A percentile compares a stretch with the other conserved stretches of the same genome.
Evolutionary conservation across 2,888 invertebrate species (phyloP).

Genomic region (Agonopterix arenella): DNA sequence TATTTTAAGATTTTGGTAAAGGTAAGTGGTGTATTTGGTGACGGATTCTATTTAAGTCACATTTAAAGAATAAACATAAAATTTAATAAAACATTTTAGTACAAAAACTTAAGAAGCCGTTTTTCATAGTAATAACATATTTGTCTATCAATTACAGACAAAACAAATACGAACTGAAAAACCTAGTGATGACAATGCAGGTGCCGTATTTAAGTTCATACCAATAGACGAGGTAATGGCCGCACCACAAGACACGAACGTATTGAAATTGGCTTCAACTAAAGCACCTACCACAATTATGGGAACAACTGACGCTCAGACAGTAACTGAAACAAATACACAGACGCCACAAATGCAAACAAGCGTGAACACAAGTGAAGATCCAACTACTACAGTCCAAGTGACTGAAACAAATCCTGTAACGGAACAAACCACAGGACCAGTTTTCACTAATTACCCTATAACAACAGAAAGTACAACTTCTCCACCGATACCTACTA

Average conservation of each 20-base stretch:
- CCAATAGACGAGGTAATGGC: conserved; percentile 64
- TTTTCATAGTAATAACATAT: conserved; percentile 5
- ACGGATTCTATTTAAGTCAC: not conserved
- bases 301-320: conserved; percentile 33
- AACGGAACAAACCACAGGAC: not conserved
- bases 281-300: conserved; percentile 42
- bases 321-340: conserved; percentile 51
- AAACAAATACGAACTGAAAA: conserved; percentile 72
- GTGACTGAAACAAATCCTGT: conserved; percentile 10
- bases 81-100: not conserved
- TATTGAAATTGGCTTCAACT: conserved; percentile 55
- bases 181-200: conserved; percentile 54
- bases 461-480: conserved; percentile 19
- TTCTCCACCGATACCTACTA: conserved; percentile 20
- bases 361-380: conserved; percentile 25
- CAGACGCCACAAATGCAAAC: conserved; percentile 45
- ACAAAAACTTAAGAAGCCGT: not conserved
- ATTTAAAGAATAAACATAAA: not conserved
- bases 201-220: conserved; percentile 65
- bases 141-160: conserved; percentile 54
- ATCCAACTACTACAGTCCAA: conserved; percentile 28
- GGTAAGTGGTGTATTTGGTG: conserved; percentile 49
- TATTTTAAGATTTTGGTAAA: conserved; percentile 13
- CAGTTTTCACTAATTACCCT: conserved; percentile 17
- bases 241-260: conserved; percentile 56